phyloP scores from a whole-genome alignment of 2,888 invertebrate genomes.

The Hymenopus coronatus region DNA sequence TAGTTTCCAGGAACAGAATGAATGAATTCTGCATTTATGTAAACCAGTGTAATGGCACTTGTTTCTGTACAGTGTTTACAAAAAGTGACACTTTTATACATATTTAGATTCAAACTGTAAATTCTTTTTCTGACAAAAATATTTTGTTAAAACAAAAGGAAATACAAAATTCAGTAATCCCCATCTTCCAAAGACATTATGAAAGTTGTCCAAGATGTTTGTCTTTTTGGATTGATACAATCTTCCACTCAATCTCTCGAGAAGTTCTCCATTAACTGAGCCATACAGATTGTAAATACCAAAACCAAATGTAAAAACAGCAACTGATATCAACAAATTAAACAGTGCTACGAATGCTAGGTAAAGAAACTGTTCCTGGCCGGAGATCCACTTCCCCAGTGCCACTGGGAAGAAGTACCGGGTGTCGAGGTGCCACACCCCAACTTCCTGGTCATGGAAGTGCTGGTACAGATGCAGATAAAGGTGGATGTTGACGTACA shows the following conservation, averaged over 20 bases:
- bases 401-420: slow-evolving; percentile 28
- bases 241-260: neutral
- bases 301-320: slow-evolving; percentile 20
- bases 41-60: neutral
- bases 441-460: neutral
- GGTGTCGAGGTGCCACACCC: neutral
- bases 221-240: neutral
- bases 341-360: slow-evolving; percentile 19
- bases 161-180: slow-evolving; percentile 22
- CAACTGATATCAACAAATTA: slow-evolving; percentile 18
- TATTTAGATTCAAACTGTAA: neutral
- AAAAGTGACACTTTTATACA: neutral
- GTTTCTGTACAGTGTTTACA: neutral
- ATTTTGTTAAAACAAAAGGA: slow-evolving; percentile 2
- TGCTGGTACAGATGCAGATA: neutral
- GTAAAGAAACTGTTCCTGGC: slow-evolving; percentile 4
- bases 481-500: slow-evolving; percentile 12
- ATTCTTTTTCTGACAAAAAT: neutral
- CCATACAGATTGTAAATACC: slow-evolving; percentile 8
- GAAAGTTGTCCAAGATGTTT: slow-evolving; percentile 10
- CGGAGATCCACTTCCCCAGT: slow-evolving; percentile 22
- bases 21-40: too few species aligned
- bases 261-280: neutral
- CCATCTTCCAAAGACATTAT: slow-evolving; percentile 13
- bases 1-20: too few species aligned